These are phyloP conservation scores for Melanotaenia pygmaea DNA, from an alignment of 2,797 vertebrate genomes.

Conservation along the genomic window DNA sequence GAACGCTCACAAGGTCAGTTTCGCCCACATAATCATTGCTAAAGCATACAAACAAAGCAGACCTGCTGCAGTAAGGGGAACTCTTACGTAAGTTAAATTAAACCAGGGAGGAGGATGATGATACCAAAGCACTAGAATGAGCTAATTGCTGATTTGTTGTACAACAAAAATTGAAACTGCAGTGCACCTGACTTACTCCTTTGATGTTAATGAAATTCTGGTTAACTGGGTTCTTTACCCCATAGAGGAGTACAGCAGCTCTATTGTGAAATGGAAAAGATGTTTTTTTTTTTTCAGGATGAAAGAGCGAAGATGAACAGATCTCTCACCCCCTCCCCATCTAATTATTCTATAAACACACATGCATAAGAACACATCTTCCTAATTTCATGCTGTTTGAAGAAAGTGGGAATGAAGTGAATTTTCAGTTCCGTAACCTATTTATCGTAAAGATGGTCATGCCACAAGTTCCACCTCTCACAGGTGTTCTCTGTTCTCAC, in stretches of 20 bases:
- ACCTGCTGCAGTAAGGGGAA: conserved; percentile 32
- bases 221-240: conserved; percentile 20
- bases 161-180: conserved; percentile 49
- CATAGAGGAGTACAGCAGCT: conserved; percentile 18
- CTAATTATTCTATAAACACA: conserved; percentile 10
- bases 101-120: conserved; percentile 51
- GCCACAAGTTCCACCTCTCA: conserved; percentile 48
- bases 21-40: conserved; percentile 43
- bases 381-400: conserved; percentile 6
- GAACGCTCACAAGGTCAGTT: conserved; percentile 58
- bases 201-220: conserved; percentile 72
- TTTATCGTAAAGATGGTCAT: conserved; percentile 45
- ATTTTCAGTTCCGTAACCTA: conserved; percentile 15
- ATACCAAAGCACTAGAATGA: conserved; percentile 70
- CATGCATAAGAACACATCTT: background rate
- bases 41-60: conserved; percentile 59
- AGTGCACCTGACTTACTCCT: conserved; percentile 57
- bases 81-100: conserved; percentile 64
- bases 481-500: conserved; percentile 63
- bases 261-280: conserved; percentile 36
- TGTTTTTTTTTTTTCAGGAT: conserved; percentile 12
- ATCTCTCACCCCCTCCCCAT: conserved; percentile 3
- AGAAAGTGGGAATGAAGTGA: conserved; percentile 30
- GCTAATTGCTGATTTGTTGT: conserved; percentile 64
- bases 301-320: conserved; percentile 36